A percentile compares a stretch with the other conserved stretches of the same genome.
Evolutionary conservation across 1,140 invertebrate genomes (phyloP).

Genomic region (Drosophila persimilis): DNA sequence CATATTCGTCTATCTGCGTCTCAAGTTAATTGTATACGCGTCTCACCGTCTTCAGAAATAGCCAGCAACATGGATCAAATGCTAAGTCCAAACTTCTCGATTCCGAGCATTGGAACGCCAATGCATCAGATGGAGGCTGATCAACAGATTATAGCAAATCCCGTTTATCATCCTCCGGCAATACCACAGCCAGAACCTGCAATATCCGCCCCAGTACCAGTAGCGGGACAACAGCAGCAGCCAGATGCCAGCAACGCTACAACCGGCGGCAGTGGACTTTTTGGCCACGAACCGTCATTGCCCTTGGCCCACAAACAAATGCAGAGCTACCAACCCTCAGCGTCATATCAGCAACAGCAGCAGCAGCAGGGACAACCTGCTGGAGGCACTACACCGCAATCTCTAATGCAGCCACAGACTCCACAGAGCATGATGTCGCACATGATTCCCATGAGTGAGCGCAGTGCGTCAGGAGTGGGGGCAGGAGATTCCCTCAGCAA

Average conservation of each 20-base stretch:
- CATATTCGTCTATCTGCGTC: not conserved
- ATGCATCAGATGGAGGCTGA: slow-evolving; percentile 96
- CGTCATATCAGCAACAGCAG: slow-evolving; percentile 54
- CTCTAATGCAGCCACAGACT: slow-evolving; percentile 93
- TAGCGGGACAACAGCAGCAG: slow-evolving; percentile 83
- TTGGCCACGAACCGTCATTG: slow-evolving; percentile 72
- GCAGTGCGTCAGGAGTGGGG: slow-evolving; percentile 65
- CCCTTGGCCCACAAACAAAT: slow-evolving; percentile 87
- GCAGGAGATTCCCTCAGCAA: slow-evolving; percentile 82
- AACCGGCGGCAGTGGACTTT: slow-evolving; percentile 48
- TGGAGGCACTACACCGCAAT: slow-evolving; percentile 87
- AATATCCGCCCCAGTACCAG: slow-evolving; percentile 23
- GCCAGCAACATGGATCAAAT: slow-evolving; percentile 87
- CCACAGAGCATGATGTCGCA: slow-evolving; percentile 95
- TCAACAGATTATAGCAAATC: slow-evolving; percentile 87
- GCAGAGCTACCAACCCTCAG: slow-evolving; percentile 83
- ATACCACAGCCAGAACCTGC: slow-evolving; percentile 83
- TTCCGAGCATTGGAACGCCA: slow-evolving; percentile 95
- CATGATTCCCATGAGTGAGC: slow-evolving; percentile 87
- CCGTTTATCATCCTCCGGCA: slow-evolving; percentile 89
- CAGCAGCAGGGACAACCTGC: slow-evolving; percentile 84
- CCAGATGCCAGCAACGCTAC: slow-evolving; percentile 36
- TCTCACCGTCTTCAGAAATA: not conserved
- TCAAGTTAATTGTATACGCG: not conserved
- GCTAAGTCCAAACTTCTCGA: slow-evolving; percentile 94